These are phyloP conservation scores for Biston betularia DNA, from an alignment of 2,888 invertebrate genomes.

Conservation along the genomic window DNA sequence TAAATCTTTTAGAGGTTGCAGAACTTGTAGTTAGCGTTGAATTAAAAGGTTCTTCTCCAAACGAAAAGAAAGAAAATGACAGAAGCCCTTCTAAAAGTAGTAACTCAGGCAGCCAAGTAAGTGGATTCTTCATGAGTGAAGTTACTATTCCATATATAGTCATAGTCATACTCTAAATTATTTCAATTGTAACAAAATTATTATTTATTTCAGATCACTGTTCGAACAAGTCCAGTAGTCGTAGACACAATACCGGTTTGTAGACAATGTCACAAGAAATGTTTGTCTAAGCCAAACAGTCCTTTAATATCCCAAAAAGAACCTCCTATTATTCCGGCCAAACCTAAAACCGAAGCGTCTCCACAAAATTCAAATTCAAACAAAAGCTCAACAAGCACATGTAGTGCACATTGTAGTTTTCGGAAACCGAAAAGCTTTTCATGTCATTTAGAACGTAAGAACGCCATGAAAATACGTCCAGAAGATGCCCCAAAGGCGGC, in stretches of 20 bases:
- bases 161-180: no score
- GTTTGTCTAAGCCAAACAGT: constrained; percentile 87
- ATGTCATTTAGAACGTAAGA: constrained; percentile 79
- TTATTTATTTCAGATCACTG: constrained; percentile 88
- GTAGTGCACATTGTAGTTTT: constrained; percentile 76
- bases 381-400: constrained; percentile 73
- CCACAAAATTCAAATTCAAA: constrained; percentile 75
- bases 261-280: constrained; percentile 92
- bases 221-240: constrained; percentile 90
- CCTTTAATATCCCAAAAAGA: constrained; percentile 81
- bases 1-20: constrained; percentile 86
- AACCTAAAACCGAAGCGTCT: constrained; percentile 71
- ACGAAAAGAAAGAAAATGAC: constrained; percentile 86
- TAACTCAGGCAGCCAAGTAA: constrained; percentile 92
- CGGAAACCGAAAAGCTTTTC: constrained; percentile 71
- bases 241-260: constrained; percentile 91
- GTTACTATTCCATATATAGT: not conserved
- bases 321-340: constrained; percentile 63
- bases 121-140: constrained; percentile 38
- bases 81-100: constrained; percentile 91
- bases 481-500: constrained; percentile 81
- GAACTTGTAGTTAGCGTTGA: constrained; percentile 70
- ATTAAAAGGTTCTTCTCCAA: constrained; percentile 64
- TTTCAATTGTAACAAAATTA: no score
- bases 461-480: constrained; percentile 80